Conservation (phyloP, 2,797 vertebrate genomes). For the Peromyscus aztecus region DNA sequence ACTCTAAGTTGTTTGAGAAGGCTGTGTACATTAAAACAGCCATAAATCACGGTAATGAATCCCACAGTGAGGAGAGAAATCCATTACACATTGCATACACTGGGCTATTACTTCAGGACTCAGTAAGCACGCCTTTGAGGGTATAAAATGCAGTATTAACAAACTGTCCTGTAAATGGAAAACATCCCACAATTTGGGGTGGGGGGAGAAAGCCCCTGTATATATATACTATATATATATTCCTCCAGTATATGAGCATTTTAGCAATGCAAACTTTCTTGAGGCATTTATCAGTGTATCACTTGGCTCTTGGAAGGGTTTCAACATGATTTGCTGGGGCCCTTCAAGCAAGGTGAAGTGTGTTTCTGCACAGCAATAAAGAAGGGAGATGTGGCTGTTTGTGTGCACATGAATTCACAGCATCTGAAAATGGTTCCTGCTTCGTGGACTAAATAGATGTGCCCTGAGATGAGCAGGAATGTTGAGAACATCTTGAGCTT, state of each 20-base stretch:
- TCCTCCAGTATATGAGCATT: constrained; percentile 68
- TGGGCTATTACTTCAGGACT: constrained; percentile 79
- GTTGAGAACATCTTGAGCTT: not conserved
- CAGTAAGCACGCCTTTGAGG: constrained; percentile 51
- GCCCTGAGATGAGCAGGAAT: constrained; percentile 70
- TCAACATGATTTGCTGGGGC: constrained; percentile 87
- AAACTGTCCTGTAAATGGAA: constrained; percentile 68
- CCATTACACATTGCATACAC: constrained; percentile 74
- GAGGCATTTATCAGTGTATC: constrained; percentile 88
- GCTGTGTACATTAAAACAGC: constrained; percentile 85
- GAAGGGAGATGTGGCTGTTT: constrained; percentile 79
- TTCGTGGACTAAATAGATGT: constrained; percentile 79
- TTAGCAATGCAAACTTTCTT: constrained; percentile 85
- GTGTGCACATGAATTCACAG: constrained; percentile 77
- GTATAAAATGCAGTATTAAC: constrained; percentile 60
- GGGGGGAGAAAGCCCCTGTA: not conserved
- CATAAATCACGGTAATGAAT: constrained; percentile 87
- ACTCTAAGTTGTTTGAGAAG: constrained; percentile 85
- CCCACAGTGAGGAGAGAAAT: constrained; percentile 80
- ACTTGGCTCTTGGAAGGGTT: constrained; percentile 89
- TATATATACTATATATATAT: not conserved
- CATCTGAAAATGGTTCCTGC: constrained; percentile 71
- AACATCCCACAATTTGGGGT: not conserved
- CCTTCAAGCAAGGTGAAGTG: constrained; percentile 86
- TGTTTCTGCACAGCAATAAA: constrained; percentile 84